A percentile compares a stretch with the other conserved stretches of the same genome.
phyloP scores from a whole-genome alignment of 2,888 invertebrate species.

The Limenitis camilla region DNA sequence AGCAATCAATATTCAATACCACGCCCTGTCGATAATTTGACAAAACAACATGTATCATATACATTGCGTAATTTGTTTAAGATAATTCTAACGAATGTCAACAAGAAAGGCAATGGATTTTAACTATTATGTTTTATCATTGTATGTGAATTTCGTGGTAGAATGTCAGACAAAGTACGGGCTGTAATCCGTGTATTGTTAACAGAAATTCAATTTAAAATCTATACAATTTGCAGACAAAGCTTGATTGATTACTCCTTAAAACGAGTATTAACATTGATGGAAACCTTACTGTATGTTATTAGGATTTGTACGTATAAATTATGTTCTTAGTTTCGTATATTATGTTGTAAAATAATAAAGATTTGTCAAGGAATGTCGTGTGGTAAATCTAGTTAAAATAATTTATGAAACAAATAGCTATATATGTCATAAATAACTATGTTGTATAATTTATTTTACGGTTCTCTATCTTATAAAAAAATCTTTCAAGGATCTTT shows the following conservation, averaged over 20 bases:
- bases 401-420: no score
- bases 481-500: no score
- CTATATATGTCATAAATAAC: no score
- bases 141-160: conserved; percentile 30
- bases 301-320: conserved; percentile 5
- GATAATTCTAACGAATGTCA: not conserved
- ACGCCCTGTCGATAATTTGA: not conserved
- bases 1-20: conserved; percentile 37
- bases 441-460: no score
- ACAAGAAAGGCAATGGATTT: conserved; percentile 27
- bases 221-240: conserved; percentile 58
- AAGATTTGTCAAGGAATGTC: no score
- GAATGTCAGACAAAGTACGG: conserved; percentile 49
- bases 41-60: conserved; percentile 6
- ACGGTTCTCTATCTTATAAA: no score
- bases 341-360: not conserved
- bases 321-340: no score
- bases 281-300: conserved; percentile 11
- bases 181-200: conserved; percentile 67
- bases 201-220: conserved; percentile 71
- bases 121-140: conserved; percentile 9
- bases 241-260: conserved; percentile 68
- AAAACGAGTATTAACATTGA: conserved; percentile 41
- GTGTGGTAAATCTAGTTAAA: no score
- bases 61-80: conserved; percentile 28